Evolutionary conservation across 1,140 invertebrate genomes (phyloP), one percentile per base, ranked within the genome.

Genomic region (Zaprionus gabonicus): DNA sequence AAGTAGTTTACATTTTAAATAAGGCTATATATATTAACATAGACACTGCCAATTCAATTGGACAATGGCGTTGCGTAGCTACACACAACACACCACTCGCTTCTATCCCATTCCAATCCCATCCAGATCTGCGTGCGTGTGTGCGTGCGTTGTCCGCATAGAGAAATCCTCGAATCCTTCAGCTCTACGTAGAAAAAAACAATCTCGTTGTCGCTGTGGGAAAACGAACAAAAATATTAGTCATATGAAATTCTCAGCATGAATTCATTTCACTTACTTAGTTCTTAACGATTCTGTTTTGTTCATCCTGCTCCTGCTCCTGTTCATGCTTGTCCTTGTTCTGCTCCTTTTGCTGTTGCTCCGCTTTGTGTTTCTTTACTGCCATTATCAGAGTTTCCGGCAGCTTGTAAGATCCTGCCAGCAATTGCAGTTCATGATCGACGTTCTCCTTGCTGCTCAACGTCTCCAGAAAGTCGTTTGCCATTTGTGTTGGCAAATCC

Each of bases 21-120:
- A 82, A 72, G 77, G 70, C 64, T 85, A 86, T 58, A 68, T 75
- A 57, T 65, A 71, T 65, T 76, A 66, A 80, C 81, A 79, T 53
- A 55, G 57, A 78, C 75, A 76, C 81, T 65, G 65, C 81, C 84
- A 87, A 87, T 87, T 87, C 80, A 87, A 87, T 87, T 87, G 84
- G 84, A 66, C 84, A 67, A 71, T 68, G 62, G 71, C 78, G 74
- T 58, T 62, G 36, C 27, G 55, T 74, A 87, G 74, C n/a, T 46
- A 3, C n/a, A 46, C 41, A 20, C 53, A 87, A 77, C 17, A 68
- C 55, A 80, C 69, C 78, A 58, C 51, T 79, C 67, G 69, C 57
- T 78, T 57, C 55, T 53, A 76, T 62, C 55, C 46, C 27, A 56
- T 70, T 60, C 60, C 55, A 53, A 76, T 62, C 55, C 46, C 27